Evolutionary conservation across 1,140 invertebrate genomes (phyloP), one percentile per base, ranked within the genome.

Genomic region (Drosophila pruinosa): DNA sequence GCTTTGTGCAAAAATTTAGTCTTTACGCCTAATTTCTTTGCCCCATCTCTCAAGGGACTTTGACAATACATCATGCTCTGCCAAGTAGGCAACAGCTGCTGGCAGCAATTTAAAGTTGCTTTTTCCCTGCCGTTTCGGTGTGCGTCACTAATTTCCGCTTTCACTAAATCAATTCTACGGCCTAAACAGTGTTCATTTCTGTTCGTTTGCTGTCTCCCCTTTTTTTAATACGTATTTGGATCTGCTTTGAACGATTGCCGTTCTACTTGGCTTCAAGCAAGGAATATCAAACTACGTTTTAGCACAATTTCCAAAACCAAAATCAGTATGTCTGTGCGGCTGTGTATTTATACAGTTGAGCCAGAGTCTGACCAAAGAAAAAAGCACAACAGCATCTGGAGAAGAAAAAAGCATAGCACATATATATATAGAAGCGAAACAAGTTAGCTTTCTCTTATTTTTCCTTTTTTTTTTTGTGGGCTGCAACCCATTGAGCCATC

Each of bases 21-120:
- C 82, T 88, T 88, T 82, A 82, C 82, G 82, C 82, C 83, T 88
- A 88, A 88, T 88, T 88, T 88, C 82, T 88, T 65, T 53, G 26
- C 62, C 41, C 61, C 7, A 28, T 26, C 10, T 54, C 43, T 62
- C 39, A 22, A 17, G 15, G 43, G 28, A 47, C 56, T 70, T 69
- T 74, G 69, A 75, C 82, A 88, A 86, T 85, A 77, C 81, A 86
- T 86, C 81, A 81, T 88, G 82, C 82, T 77, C 82, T 53, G 58
- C 58, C 50, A 82, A 88, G 78, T 56, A 78, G 82, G 83, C 83
- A 86, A 88, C 82, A 88, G 65, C 82, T 86, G 81, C 53, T 59
- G 75, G 68, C 75, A 78, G 75, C 82, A 78, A 86, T 88, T 78
- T 86, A 43, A 65, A 78, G 63, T 75, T 57, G 78, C 64, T 57